Conservation (phyloP, 2,888 invertebrate genomes). For the Operophtera brumata region DNA sequence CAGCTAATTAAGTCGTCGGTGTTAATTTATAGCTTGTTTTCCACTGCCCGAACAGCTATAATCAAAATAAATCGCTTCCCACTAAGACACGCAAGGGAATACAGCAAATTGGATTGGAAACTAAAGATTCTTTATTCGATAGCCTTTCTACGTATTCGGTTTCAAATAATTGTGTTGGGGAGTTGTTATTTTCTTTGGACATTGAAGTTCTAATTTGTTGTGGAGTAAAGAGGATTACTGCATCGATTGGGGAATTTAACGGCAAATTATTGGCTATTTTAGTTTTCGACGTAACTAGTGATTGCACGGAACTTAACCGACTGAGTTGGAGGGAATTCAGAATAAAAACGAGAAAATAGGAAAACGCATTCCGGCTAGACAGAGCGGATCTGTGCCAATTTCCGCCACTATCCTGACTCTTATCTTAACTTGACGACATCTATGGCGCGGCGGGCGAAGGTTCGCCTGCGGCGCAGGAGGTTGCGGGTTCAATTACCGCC, state of each 20-base stretch:
- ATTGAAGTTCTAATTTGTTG: constrained; percentile 29
- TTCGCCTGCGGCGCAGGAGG: too few relatives aligned
- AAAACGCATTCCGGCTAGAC: too few relatives aligned
- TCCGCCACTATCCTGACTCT: too few relatives aligned
- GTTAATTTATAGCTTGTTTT: constrained; percentile 77
- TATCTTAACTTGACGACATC: too few relatives aligned
- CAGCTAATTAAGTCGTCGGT: constrained; percentile 75
- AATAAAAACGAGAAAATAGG: too few relatives aligned
- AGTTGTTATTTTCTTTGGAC: constrained; percentile 31
- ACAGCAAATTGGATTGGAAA: constrained; percentile 69
- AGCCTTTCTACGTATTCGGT: constrained; percentile 38
- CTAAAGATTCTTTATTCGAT: constrained; percentile 55
- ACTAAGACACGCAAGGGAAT: constrained; percentile 72
- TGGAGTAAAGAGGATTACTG: constrained; percentile 27
- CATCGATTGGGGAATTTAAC: constrained; percentile 16
- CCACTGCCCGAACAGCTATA: constrained; percentile 64
- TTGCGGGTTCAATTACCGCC: too few relatives aligned
- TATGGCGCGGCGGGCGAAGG: too few relatives aligned
- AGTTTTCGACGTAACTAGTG: constrained; percentile 1
- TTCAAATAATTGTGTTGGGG: constrained; percentile 36
- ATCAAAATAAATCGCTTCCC: constrained; percentile 76
- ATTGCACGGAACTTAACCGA: too few relatives aligned
- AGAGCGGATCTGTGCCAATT: too few relatives aligned
- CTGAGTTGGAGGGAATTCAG: background rate
- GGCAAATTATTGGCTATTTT: constrained; percentile 9